These are phyloP conservation scores for Hyles euphorbiae DNA, from an alignment of 1,140 invertebrate genomes.

Conservation along the genomic window DNA sequence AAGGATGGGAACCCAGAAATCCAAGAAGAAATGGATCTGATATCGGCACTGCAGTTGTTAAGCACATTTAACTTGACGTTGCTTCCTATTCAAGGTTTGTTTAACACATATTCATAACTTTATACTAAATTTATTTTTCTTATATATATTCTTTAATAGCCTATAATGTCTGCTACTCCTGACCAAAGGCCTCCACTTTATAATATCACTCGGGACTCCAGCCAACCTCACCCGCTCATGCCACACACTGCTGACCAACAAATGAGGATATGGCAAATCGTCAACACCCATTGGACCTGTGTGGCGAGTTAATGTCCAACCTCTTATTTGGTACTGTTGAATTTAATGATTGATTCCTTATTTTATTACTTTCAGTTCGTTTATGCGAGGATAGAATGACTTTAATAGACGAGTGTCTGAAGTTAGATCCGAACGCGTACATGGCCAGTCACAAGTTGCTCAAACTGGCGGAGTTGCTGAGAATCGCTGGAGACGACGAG, in stretches of 20 bases:
- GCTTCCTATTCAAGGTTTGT: slow-evolving; percentile 61
- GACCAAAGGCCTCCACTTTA: too few relatives aligned
- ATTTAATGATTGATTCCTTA: not conserved
- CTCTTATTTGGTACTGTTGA: too few relatives aligned
- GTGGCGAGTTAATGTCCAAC: too few relatives aligned
- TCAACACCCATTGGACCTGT: too few relatives aligned
- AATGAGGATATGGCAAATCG: too few relatives aligned
- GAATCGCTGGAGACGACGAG: slow-evolving; percentile 56
- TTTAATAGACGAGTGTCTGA: slow-evolving; percentile 54
- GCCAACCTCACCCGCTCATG: too few relatives aligned
- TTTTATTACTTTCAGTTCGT: slow-evolving; percentile 45
- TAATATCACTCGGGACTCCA: too few relatives aligned
- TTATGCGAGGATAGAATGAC: slow-evolving; percentile 52
- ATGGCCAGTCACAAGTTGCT: slow-evolving; percentile 53
- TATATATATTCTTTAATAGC: too few relatives aligned
- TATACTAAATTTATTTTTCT: too few relatives aligned
- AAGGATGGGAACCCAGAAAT: slow-evolving; percentile 52
- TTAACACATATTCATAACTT: too few relatives aligned
- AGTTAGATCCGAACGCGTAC: slow-evolving; percentile 40
- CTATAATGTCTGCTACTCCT: too few relatives aligned
- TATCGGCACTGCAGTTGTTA: slow-evolving; percentile 45
- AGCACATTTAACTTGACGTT: slow-evolving; percentile 39
- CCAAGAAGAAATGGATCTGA: slow-evolving; percentile 52
- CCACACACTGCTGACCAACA: too few relatives aligned
- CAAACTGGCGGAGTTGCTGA: slow-evolving; percentile 49